phyloP scores from a whole-genome alignment of 1,140 invertebrate species.

The Brachionus plicatilis region DNA sequence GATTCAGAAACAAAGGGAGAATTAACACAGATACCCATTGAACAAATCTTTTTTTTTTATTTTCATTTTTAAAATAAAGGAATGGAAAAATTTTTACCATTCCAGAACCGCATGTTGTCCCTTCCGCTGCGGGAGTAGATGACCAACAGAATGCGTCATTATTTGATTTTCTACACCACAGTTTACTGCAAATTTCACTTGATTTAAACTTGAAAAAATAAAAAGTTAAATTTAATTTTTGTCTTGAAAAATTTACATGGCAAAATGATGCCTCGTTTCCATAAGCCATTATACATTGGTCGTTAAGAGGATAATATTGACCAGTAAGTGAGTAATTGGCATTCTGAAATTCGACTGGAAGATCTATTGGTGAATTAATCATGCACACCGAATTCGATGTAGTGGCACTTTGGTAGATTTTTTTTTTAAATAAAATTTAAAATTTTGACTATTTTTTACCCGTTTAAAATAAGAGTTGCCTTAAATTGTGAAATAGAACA shows the following conservation, averaged over 20 bases:
- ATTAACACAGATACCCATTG: neutral
- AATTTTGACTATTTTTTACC: neutral
- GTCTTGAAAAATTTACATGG: neutral
- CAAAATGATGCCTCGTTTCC: slow-evolving; percentile 3
- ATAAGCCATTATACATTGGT: slow-evolving; percentile 16
- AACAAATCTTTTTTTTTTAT: neutral
- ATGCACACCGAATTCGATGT: neutral
- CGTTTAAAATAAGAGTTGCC: neutral
- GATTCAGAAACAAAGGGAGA: neutral
- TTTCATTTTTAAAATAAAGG: neutral
- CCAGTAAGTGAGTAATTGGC: neutral
- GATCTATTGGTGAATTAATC: neutral
- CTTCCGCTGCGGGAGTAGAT: neutral
- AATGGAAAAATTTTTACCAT: neutral
- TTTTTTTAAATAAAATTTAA: neutral
- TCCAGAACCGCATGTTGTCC: slow-evolving; percentile 25
- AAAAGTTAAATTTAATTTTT: neutral
- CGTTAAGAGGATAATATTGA: neutral
- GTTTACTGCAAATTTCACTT: neutral
- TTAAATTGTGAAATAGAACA: slow-evolving; percentile 34
- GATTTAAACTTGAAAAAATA: neutral
- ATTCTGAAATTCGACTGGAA: neutral
- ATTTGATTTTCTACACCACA: slow-evolving; percentile 7
- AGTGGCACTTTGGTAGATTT: neutral
- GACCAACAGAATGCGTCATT: neutral